These are phyloP conservation scores for Drosophila mayaguana DNA, from an alignment of 2,888 invertebrate genomes.

Conservation along the genomic window DNA sequence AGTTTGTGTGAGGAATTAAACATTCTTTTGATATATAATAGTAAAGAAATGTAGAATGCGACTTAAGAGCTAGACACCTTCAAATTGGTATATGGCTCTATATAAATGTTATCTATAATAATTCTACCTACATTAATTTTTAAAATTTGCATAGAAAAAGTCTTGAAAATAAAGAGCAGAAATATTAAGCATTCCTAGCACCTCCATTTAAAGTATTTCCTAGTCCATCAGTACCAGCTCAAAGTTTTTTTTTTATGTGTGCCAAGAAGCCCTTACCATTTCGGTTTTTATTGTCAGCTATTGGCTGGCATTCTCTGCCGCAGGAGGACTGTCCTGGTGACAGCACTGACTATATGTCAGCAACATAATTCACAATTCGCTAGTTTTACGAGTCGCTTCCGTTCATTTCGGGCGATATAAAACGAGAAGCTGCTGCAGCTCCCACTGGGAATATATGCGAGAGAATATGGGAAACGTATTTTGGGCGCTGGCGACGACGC, in stretches of 20 bases:
- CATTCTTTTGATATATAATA: too few relatives aligned
- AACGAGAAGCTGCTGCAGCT: conserved; percentile 39
- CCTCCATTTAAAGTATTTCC: neutral
- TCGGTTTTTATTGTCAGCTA: conserved; percentile 71
- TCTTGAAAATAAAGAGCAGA: neutral
- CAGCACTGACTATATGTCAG: conserved; percentile 72
- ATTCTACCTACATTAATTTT: too few relatives aligned
- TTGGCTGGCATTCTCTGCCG: conserved; percentile 64
- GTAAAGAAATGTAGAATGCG: too few relatives aligned
- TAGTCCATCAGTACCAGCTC: neutral
- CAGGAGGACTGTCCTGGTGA: conserved; percentile 27
- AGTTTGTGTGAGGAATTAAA: too few relatives aligned
- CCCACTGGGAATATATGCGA: conserved; percentile 38
- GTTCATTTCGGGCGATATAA: conserved; percentile 69
- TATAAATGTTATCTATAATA: too few relatives aligned
- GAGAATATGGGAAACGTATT: conserved; percentile 43
- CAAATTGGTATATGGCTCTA: too few relatives aligned
- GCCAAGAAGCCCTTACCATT: conserved; percentile 27
- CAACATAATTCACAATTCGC: conserved; percentile 84
- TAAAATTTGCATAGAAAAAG: neutral
- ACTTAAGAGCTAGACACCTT: too few relatives aligned
- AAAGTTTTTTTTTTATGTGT: conserved; percentile 35
- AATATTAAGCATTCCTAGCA: neutral
- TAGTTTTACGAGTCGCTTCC: conserved; percentile 84
- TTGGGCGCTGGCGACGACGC: conserved; percentile 53